phyloP scores from a whole-genome alignment of 2,113 vertebrate species.

The Myotis davidii region DNA sequence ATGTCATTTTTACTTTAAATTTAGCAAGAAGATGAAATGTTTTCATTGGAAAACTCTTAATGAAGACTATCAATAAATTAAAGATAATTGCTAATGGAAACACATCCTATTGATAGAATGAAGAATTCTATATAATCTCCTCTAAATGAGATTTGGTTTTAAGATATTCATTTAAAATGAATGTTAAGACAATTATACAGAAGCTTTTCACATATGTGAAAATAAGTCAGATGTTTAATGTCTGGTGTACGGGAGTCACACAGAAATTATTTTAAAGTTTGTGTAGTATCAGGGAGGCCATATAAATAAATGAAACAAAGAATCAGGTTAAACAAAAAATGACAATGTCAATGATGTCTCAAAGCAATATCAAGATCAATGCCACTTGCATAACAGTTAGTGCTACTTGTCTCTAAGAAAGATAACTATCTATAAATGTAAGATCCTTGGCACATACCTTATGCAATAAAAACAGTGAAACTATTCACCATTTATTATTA shows the following conservation, averaged over 20 bases:
- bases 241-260: neutral
- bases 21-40: neutral
- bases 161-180: neutral
- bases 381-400: neutral
- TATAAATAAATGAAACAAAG: neutral
- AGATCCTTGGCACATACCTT: neutral
- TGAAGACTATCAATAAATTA: neutral
- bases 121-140: neutral
- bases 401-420: neutral
- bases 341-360: neutral
- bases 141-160: neutral
- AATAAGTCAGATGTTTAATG: neutral
- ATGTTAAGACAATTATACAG: neutral
- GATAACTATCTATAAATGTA: neutral
- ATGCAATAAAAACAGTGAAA: neutral
- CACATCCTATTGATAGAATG: neutral
- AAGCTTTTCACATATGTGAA: neutral
- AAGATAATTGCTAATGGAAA: neutral
- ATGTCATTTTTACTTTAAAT: neutral
- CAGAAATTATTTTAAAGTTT: neutral
- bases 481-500: neutral
- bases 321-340: neutral
- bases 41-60: neutral
- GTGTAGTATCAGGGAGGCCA: neutral
- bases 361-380: neutral